Conservation (phyloP, 1,140 invertebrate species). For the Telenomus remus region DNA sequence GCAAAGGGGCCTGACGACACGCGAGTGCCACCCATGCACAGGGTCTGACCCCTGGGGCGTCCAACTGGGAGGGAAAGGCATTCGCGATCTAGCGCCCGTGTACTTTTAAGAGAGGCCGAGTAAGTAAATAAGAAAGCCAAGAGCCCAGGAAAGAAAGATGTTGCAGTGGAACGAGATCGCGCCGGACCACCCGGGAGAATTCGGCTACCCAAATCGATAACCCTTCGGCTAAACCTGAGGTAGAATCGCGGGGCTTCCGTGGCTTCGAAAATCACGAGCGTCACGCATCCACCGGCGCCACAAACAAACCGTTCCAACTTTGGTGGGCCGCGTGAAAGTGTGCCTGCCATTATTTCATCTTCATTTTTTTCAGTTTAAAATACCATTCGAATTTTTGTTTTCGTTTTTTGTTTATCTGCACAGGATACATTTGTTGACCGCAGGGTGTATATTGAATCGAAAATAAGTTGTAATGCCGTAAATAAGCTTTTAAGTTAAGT, state of each 20-base stretch:
- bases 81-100: conserved; percentile 62
- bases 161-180: conserved; percentile 30
- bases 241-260: conserved; percentile 25
- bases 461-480: conserved; percentile 35
- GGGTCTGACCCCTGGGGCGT: conserved; percentile 58
- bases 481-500: conserved; percentile 38
- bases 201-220: conserved; percentile 70
- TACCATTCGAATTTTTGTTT: too few species aligned
- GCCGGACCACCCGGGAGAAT: conserved; percentile 66
- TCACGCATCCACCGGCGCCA: conserved; percentile 32
- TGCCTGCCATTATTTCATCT: conserved; percentile 25
- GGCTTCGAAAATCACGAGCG: conserved; percentile 55
- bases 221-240: conserved; percentile 41
- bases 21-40: conserved; percentile 69
- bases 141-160: conserved; percentile 57
- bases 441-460: conserved; percentile 25
- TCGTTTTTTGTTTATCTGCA: too few species aligned
- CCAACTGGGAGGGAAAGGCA: conserved; percentile 43
- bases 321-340: conserved; percentile 10
- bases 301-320: conserved; percentile 6
- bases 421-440: conserved; percentile 3
- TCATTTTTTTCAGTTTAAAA: too few species aligned
- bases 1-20: conserved; percentile 64
- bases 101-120: conserved; percentile 64
- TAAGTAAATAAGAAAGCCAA: conserved; percentile 62